Evolutionary conservation across 2,888 invertebrate species (phyloP).

Genomic region (Alitta virens): DNA sequence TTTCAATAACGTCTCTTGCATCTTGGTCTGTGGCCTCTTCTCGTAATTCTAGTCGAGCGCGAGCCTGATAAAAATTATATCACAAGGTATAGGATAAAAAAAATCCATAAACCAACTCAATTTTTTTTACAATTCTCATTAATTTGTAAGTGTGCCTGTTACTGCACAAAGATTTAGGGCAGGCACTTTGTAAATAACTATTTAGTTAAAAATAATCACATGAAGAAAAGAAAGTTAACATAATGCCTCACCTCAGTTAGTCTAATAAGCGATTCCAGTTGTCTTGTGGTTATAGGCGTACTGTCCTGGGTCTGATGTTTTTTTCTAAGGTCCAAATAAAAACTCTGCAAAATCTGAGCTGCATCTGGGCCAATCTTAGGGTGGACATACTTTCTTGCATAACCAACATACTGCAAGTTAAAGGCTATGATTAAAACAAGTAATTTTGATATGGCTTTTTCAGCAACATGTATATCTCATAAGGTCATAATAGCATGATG

Average conservation of each 20-base stretch:
- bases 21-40: conserved; percentile 77
- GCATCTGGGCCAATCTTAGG: conserved; percentile 76
- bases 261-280: conserved; percentile 83
- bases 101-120: no score
- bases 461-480: no score
- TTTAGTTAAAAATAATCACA: no score
- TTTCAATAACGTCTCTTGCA: conserved; percentile 81
- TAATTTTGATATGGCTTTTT: no score
- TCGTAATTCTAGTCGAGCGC: conserved; percentile 83
- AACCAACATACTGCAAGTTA: conserved; percentile 72
- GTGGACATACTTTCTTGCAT: conserved; percentile 82
- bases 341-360: conserved; percentile 66
- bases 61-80: conserved; percentile 64
- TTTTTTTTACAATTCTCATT: no score
- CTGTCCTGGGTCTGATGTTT: conserved; percentile 66
- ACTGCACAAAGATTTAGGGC: no score
- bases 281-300: conserved; percentile 83
- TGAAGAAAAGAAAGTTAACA: neutral
- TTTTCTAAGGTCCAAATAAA: conserved; percentile 76
- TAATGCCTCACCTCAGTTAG: conserved; percentile 63
- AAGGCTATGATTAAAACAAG: neutral
- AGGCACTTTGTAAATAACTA: no score
- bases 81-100: no score
- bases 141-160: no score
- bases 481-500: no score